Evolutionary conservation across 2,888 invertebrate species (phyloP).

Genomic region (Cosmorhoe ocellata): DNA sequence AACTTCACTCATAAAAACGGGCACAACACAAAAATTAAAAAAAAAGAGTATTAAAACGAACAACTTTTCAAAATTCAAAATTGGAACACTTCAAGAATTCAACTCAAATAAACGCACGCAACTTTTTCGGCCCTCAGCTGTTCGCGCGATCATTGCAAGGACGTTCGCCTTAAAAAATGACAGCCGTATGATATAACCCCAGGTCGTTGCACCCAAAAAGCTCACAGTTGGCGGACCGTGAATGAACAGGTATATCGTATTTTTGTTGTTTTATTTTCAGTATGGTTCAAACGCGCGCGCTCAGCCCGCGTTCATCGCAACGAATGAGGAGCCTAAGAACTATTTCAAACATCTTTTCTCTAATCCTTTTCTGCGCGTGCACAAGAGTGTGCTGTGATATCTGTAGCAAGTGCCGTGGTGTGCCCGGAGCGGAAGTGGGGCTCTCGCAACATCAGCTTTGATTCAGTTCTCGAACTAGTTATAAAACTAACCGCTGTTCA

Average conservation of each 20-base stretch:
- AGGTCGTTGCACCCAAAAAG: constrained; percentile 65
- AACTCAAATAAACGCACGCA: constrained; percentile 11
- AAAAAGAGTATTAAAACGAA: constrained; percentile 3
- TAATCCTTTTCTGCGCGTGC: constrained; percentile 72
- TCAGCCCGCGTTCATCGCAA: constrained; percentile 64
- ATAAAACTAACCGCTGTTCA: constrained; percentile 19
- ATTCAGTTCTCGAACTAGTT: constrained; percentile 35
- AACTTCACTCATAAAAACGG: constrained; percentile 13
- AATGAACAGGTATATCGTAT: constrained; percentile 63
- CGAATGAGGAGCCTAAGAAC: constrained; percentile 78
- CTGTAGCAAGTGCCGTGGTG: constrained; percentile 54
- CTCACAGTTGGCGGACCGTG: constrained; percentile 60
- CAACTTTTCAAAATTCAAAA: neutral
- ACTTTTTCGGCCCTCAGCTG: constrained; percentile 59
- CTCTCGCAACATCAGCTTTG: constrained; percentile 48
- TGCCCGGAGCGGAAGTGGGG: constrained; percentile 55
- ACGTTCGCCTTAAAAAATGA: constrained; percentile 58
- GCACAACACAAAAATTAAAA: constrained; percentile 22
- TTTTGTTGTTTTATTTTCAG: constrained; percentile 40
- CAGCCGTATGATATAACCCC: constrained; percentile 54
- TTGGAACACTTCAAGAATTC: constrained; percentile 10
- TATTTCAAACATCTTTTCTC: constrained; percentile 79
- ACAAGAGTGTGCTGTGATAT: constrained; percentile 62
- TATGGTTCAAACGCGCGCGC: constrained; percentile 57
- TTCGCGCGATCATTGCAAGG: constrained; percentile 60